Base-by-base conservation (phyloP, 2,888 invertebrate species). In the Heliconius ethilla region DNA sequence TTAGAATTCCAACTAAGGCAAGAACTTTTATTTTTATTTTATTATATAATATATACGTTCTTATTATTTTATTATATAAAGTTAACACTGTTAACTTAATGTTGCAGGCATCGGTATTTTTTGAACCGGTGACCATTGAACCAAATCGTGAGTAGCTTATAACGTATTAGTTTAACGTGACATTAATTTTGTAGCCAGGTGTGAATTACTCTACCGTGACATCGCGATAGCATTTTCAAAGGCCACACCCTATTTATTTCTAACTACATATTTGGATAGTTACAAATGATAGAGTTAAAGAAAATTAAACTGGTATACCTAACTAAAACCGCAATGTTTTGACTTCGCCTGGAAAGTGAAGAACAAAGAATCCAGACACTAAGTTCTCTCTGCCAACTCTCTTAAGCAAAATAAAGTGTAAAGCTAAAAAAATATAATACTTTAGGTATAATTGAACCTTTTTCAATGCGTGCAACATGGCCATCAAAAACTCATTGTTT, bases 191-290 rank as follows among this genome's bases (percentile, higher is more conserved):
- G 65, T 45, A 37, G 86, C 85, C 90, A 90, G 90, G 88, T 90
- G 90, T 81, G 75, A 81, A 79, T 82, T 84, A 83, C 78, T 87
- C 83, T 86, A 84, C 84, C 89, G 86, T 88, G 85, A 85, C 86
- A 85, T 85, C 82, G 85, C 82, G 87, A 87, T 88, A 90, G 86
- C 89, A 90, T 90, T 91, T 90, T 85, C 85, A 89, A 90, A 91
- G 90, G 89, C 85, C 90, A 87, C 81, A 80, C 83, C 80, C 78
- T 80, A 82, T 83, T 82, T 77, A 51, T 79, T 69, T 55, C 22
- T 75, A 75, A 75, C 70, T 73, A 51, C 33, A 40, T 18, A 51
- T 51, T 51, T 40, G 37, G 22, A 62, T 75, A 45, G 55, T 4
- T n/a, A 65, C 25, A 74, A 25, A 65, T 65, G 55, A 63, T 27